Evolutionary conservation across 2,113 vertebrate genomes (phyloP), one percentile per base, ranked within the genome.

Genomic region (Rhinopomastus cyanomelas): DNA sequence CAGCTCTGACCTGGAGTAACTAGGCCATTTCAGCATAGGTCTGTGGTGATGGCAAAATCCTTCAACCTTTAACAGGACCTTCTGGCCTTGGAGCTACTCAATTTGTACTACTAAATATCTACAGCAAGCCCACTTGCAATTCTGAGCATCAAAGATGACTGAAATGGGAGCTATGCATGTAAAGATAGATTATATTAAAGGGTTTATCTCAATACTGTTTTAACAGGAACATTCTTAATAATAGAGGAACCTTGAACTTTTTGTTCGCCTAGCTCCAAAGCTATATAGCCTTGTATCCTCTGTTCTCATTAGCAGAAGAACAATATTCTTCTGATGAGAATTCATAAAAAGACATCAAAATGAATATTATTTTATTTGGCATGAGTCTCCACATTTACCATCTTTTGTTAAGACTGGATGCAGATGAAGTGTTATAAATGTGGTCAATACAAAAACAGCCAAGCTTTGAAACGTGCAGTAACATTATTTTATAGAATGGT

Each of bases 161-260:
- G 53, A 60, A 77, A 64, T 0, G 0, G 23, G 9, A 80, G 4
- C 6, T 74, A 13, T n/a, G 14, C 7, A 16, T 25, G 6, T 26
- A 55, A 73, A n/a, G 8, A 2, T 4, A n/a, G 17, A 13, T 39
- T 6, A 17, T 3, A 39, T 21, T 3, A 29, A 64, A 91, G 62
- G 3, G 1, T 5, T 59, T 73, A 37, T 16, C 12, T 80, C 20
- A 21, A 7, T 8, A 44, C 0, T 60, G 3, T 8, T 48, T 74
- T 59, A 64, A 48, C 2, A 42, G 42, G 20, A 65, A 29, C 5
- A 16, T 34, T 46, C 16, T 69, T 74, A 87, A 32, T 9, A 12
- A 30, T 0, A 1, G 16, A 68, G n/a, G 21, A 74, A 32, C 7
- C 20, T 25, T 64, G 26, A 89, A 39, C 2, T 3, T 42, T 5